Conservation (phyloP, 2,888 invertebrate genomes). For the Schizaphis graminum region DNA sequence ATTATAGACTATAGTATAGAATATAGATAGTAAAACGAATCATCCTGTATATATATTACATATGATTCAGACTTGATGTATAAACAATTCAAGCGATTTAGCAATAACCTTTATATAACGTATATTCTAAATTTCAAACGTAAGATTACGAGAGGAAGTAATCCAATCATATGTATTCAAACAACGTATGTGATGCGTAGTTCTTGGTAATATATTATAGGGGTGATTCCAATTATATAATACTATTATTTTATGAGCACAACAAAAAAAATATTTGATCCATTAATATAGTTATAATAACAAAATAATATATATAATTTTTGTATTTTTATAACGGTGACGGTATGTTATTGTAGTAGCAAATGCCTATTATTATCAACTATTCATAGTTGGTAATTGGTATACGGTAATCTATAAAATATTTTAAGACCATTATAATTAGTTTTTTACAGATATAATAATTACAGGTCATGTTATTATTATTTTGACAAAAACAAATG, state of each 20-base stretch:
- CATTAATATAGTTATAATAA: slow-evolving; percentile 7
- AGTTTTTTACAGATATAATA: neutral
- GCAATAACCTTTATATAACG: neutral
- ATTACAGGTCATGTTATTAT: neutral
- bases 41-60: neutral
- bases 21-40: neutral
- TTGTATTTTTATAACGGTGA: neutral
- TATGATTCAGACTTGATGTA: neutral
- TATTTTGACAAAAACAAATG: neutral
- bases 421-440: slow-evolving; percentile 11
- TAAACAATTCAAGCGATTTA: neutral
- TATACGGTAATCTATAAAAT: neutral
- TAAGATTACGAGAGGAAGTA: neutral
- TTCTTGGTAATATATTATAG: neutral
- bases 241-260: neutral
- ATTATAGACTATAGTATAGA: neutral
- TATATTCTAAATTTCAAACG: neutral
- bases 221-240: neutral
- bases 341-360: neutral
- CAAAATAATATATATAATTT: neutral
- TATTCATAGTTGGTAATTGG: neutral
- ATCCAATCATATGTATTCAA: slow-evolving; percentile 34
- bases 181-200: neutral
- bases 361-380: neutral
- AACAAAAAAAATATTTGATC: neutral